Evolutionary conservation across 2,797 vertebrate species (phyloP), one percentile per base, ranked within the genome.

Genomic region (Darevskia mixta): DNA sequence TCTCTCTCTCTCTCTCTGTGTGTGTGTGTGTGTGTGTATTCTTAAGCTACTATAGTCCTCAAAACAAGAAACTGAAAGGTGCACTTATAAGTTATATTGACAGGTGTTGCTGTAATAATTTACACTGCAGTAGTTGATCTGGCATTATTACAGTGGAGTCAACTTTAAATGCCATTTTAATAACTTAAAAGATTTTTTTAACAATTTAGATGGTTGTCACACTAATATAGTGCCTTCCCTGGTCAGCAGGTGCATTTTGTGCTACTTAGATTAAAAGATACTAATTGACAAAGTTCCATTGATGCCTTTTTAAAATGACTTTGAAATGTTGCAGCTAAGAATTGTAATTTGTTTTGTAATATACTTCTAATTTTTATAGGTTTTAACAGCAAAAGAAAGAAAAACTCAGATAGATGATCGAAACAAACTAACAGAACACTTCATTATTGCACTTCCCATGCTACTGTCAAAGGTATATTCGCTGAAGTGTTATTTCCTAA

Each of bases 381-480:
- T 99, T 88, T 97, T 99, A 95, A 99, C 99, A 72, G 98, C 99
- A 75, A 99, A 99, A 97, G 99, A 99, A 96, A 98, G 98, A 93
- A 99, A 99, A 97, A 99, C 98, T 38, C 99, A 99, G 96, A 99
- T 99, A 94, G 99, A 99, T 15, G 99, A 99, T 95, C 98, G 98
- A 95, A 99, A 99, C 96, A 99, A 99, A 96, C 95, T 99, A 96
- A 99, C 99, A 2, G 99, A 99, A 92, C 98, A 99, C 96, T 99
- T 98, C 97, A 99, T 99, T 96, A 98, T 99, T 97, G 98, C 98
- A 92, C 98, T 99, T 96, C 99, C 99, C 86, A 98, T 99, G 98
- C 96, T 99, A 67, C 95, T 99, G 45, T 99, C 98, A 90, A 99
- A 99, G 98, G 99, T 99, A 29, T 25, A 27, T 93, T 86, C 25